These are phyloP conservation scores for Elephantulus edwardii DNA, from an alignment of 2,113 vertebrate genomes.

Conservation along the genomic window DNA sequence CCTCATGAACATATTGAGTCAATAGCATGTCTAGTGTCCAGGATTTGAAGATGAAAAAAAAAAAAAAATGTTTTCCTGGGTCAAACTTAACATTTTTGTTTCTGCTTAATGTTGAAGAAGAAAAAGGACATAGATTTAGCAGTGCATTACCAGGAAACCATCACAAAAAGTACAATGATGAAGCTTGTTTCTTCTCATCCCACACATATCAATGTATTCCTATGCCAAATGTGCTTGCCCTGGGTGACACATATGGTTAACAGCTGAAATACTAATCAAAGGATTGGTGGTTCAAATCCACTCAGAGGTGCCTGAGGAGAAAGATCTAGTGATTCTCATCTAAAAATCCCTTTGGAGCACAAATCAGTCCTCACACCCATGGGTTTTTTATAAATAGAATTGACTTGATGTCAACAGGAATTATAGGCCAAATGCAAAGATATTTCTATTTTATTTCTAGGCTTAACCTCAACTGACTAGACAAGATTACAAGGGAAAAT, in stretches of 20 bases:
- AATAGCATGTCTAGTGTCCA: not conserved
- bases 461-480: not conserved
- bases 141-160: not conserved
- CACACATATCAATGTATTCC: rapidly evolving
- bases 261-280: not conserved
- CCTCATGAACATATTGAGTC: not conserved
- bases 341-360: not conserved
- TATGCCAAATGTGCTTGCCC: no score
- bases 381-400: not conserved
- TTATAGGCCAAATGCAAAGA: not conserved
- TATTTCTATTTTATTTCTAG: not conserved
- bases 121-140: no score
- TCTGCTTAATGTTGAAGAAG: not conserved
- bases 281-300: not conserved
- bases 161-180: not conserved
- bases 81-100: not conserved
- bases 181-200: rapidly evolving
- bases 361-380: not conserved
- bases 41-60: not conserved
- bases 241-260: not conserved
- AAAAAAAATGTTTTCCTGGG: not conserved
- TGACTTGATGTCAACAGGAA: not conserved
- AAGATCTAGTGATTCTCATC: no score
- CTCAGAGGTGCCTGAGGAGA: no score
- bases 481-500: not conserved